Conservation (phyloP, 2,888 invertebrate species). For the Odiellus spinosus region DNA sequence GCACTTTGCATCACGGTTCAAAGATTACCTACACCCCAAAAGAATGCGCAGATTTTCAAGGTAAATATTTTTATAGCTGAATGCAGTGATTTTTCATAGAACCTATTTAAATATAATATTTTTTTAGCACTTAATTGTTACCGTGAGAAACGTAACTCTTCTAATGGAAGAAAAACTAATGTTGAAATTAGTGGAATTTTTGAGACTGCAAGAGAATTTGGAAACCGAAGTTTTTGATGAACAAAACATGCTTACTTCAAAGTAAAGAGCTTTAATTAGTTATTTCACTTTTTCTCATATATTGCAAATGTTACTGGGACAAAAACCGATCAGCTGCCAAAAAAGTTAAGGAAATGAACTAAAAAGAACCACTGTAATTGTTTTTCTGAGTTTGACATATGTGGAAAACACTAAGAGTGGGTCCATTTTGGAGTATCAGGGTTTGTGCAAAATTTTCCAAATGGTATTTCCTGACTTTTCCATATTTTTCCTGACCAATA, state of each 20-base stretch:
- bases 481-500: too few relatives aligned
- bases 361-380: too few relatives aligned
- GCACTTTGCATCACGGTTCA: conserved; percentile 66
- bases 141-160: conserved; percentile 63
- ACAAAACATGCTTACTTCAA: conserved; percentile 60
- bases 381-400: too few relatives aligned
- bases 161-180: conserved; percentile 73
- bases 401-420: too few relatives aligned
- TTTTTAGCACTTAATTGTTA: conserved; percentile 50
- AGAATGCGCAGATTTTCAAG: conserved; percentile 73
- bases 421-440: too few relatives aligned
- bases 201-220: conserved; percentile 34
- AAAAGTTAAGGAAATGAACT: too few relatives aligned
- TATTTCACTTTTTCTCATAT: too few relatives aligned
- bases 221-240: conserved; percentile 47
- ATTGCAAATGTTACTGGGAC: too few relatives aligned
- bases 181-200: conserved; percentile 44
- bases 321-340: too few relatives aligned
- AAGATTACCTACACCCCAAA: conserved; percentile 49
- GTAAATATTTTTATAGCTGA: conserved; percentile 27
- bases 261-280: too few relatives aligned
- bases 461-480: too few relatives aligned
- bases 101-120: background rate
- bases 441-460: too few relatives aligned
- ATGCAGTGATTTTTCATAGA: conserved; percentile 1